Percentiles rank a stretch among this genome's conserved stretches.
Conservation (phyloP, 2,888 invertebrate species). For the Epistrophella euchroma region DNA sequence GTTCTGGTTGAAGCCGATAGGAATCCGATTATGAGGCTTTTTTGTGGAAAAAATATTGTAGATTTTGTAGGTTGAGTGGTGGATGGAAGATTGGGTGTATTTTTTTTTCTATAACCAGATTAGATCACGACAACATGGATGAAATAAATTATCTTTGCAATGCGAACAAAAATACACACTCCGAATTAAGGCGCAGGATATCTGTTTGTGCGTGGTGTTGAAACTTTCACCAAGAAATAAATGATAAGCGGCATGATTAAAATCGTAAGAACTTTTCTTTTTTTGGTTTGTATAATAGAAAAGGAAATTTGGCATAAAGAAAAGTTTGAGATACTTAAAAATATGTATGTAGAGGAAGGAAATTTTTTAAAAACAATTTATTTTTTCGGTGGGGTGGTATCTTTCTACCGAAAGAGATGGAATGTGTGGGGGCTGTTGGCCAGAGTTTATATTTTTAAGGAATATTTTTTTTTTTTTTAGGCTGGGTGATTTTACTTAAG, state of each 20-base stretch:
- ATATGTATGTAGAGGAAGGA: neutral
- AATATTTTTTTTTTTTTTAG: neutral
- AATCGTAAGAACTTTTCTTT: conserved; percentile 11
- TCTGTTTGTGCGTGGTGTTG: neutral
- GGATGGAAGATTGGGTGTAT: neutral
- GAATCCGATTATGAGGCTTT: conserved; percentile 9
- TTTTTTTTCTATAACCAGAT: neutral
- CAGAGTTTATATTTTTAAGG: neutral
- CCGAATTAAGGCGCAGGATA: neutral
- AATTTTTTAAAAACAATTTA: conserved; percentile 26
- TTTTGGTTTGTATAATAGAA: neutral
- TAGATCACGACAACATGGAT: conserved; percentile 10
- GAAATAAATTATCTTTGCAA: conserved; percentile 21
- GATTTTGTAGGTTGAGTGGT: neutral
- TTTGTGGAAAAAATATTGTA: neutral
- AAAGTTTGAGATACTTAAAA: neutral
- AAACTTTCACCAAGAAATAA: conserved; percentile 24
- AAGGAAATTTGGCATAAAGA: conserved; percentile 21
- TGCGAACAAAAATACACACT: conserved; percentile 7
- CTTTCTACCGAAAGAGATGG: neutral
- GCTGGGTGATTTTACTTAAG: neutral
- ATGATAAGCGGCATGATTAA: conserved; percentile 26
- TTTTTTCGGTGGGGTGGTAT: neutral
- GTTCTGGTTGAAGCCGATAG: neutral
- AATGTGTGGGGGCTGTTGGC: neutral